Evolutionary conservation across 1,140 invertebrate species (phyloP), one percentile per base, ranked within the genome.

Genomic region (Drosophila ohnishii): DNA sequence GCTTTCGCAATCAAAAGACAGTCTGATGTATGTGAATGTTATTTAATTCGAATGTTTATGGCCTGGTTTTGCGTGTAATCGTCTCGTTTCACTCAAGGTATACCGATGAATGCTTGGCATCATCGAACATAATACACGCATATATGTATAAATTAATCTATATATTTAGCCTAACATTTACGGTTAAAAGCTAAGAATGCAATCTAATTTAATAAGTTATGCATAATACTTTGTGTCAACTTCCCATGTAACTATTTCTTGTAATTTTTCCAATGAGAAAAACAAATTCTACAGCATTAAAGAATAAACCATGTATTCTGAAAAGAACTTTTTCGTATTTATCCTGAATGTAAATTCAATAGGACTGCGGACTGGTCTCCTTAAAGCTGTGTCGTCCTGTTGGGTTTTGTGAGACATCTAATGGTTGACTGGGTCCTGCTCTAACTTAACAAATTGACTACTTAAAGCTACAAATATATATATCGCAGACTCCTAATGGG

Each of bases 361-460:
- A 16, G 16, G 8, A 44, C 56, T n/a, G 9, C 32, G n/a, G 11
- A 45, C 39, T 25, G 10, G 39, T 34, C 50, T 63, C 53, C 51
- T 59, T 59, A 39, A 10, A 56, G 16, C 53, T 28, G 35, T 58
- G 51, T 37, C 55, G 19, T 40, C 51, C 53, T 48, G 65, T 22
- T 19, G 48, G 45, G 16, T 35, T 6, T 6, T 19, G 22, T 22
- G 13, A 19, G 39, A 47, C 56, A 13, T 69, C 22, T 22, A 30
- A 60, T 16, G 35, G 51, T 70, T 58, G 40, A 50, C 16, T 25
- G 61, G 14, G 47, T 16, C n/a, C 25, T 39, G 47, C 30, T 47
- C 22, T 45, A 32, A 19, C 56, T 67, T 76, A 76, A 77, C 69
- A 81, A 90, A 90, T 90, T 90, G 87, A 76, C 87, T 90, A 90